These are phyloP conservation scores for Thamnophis sirtalis DNA, from an alignment of 2,113 vertebrate genomes.

Conservation along the genomic window DNA sequence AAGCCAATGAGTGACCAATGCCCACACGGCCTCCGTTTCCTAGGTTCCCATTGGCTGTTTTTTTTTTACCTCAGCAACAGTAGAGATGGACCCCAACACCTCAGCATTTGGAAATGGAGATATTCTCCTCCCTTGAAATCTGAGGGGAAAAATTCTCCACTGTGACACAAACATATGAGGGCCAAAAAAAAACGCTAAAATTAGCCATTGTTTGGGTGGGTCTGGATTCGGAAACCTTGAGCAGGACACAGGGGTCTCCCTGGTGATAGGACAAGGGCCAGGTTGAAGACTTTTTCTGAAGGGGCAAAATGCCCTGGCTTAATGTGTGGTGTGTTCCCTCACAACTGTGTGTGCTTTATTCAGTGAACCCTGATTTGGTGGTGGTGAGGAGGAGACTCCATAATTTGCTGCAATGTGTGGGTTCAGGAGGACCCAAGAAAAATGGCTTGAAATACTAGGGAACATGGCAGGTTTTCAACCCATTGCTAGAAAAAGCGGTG, in stretches of 20 bases:
- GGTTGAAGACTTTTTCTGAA: neutral
- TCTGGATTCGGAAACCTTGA: neutral
- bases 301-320: neutral
- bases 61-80: neutral
- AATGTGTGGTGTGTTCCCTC: neutral
- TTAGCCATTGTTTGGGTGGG: neutral
- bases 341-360: neutral
- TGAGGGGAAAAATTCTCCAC: neutral
- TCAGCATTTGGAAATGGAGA: neutral
- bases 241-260: neutral
- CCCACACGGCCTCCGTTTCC: neutral
- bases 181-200: neutral
- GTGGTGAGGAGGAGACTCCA: neutral
- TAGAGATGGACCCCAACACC: neutral
- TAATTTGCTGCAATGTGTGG: neutral
- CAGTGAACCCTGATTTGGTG: neutral
- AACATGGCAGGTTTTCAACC: neutral
- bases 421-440: neutral
- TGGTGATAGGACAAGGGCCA: neutral
- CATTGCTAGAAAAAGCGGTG: neutral
- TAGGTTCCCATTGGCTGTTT: neutral
- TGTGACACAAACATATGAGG: neutral
- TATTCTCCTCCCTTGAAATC: neutral
- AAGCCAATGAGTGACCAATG: neutral
- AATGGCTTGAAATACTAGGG: neutral